Percentiles rank a stretch among this genome's conserved stretches.
Conservation (phyloP, 2,113 vertebrate species). For the Gopherus evgoodei region DNA sequence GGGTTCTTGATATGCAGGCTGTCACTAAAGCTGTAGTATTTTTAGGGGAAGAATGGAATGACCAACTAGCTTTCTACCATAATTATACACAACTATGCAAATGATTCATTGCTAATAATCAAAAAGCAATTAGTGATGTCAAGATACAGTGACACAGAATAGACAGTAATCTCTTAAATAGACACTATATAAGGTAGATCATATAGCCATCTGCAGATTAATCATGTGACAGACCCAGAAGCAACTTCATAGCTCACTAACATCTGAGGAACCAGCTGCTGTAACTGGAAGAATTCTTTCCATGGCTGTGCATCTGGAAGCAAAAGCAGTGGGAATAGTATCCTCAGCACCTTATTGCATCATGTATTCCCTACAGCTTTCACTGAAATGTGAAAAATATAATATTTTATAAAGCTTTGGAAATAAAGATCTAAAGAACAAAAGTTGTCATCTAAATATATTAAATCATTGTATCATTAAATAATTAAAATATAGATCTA, state of each 20-base stretch:
- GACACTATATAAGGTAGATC: constrained; percentile 5
- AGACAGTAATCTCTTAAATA: background rate
- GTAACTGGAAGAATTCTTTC: constrained; percentile 44
- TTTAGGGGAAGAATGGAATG: background rate
- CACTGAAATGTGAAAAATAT: rapidly evolving
- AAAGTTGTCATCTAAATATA: background rate
- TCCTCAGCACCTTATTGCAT: background rate
- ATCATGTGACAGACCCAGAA: constrained; percentile 5
- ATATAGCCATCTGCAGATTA: background rate
- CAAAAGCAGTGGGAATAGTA: background rate
- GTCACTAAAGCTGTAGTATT: background rate
- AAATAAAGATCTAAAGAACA: background rate
- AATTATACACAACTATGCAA: background rate
- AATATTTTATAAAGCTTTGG: background rate
- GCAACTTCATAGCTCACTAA: background rate
- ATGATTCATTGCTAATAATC: background rate
- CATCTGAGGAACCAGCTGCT: constrained; percentile 60
- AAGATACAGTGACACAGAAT: background rate
- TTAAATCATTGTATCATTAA: background rate
- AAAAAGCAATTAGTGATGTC: background rate
- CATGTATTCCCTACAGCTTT: rapidly evolving
- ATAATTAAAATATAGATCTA: background rate
- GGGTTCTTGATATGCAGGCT: background rate
- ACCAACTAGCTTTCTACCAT: background rate
- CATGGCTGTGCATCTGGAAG: background rate